Percentiles rank a stretch among this genome's conserved stretches.
Evolutionary conservation across 1,140 invertebrate genomes (phyloP).

Genomic region (Aphidius ervi): DNA sequence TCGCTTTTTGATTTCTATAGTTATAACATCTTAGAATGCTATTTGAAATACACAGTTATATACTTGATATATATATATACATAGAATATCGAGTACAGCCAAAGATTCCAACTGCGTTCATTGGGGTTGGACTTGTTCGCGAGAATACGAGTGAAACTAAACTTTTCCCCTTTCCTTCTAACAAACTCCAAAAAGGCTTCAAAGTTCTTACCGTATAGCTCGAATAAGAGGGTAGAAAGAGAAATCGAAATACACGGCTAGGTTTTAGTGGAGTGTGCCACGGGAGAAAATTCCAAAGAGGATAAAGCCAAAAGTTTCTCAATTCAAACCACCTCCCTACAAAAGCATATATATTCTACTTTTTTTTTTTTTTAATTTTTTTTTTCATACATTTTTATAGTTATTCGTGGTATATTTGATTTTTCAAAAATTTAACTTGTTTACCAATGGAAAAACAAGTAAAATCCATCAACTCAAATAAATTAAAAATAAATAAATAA

Average conservation of each 20-base stretch:
- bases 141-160: constrained; percentile 4
- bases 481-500: too few species aligned
- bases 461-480: too few species aligned
- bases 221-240: not conserved
- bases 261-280: too few species aligned
- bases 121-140: not conserved
- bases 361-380: too few species aligned
- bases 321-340: not conserved
- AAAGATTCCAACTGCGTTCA: too few species aligned
- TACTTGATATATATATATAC: not conserved
- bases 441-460: too few species aligned
- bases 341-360: too few species aligned
- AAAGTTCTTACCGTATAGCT: constrained; percentile 1
- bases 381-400: too few species aligned
- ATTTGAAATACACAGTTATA: not conserved
- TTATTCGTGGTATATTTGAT: too few species aligned
- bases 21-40: not conserved
- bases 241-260: not conserved
- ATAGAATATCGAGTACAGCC: too few species aligned
- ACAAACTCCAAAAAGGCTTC: constrained; percentile 11
- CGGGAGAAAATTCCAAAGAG: constrained; percentile 10
- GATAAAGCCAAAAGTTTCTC: constrained; percentile 20
- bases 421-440: too few species aligned
- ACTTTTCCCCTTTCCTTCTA: constrained; percentile 7
- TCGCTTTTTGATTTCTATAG: too few species aligned